A percentile compares a stretch with the other conserved stretches of the same genome.
Conservation (phyloP, 2,888 invertebrate species). For the Pseudoips prasinana region DNA sequence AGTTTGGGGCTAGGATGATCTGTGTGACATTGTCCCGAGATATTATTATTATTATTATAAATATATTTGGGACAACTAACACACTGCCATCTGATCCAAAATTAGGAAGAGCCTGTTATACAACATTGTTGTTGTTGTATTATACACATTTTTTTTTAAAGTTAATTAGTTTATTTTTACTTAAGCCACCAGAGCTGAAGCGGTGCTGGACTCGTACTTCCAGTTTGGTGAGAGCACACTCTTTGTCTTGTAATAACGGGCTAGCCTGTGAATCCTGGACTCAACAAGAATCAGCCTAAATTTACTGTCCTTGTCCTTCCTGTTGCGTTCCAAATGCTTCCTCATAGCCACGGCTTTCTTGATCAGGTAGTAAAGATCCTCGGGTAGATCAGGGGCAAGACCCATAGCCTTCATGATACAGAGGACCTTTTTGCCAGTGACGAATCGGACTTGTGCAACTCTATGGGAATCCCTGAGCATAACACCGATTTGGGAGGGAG, state of each 20-base stretch:
- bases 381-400: slow-evolving; percentile 98
- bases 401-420: slow-evolving; percentile 99
- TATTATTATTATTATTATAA: too few relatives aligned
- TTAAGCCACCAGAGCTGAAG: slow-evolving; percentile 99
- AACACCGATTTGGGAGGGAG: slow-evolving; percentile 99
- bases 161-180: slow-evolving; percentile 71
- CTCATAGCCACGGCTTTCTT: slow-evolving; percentile 99
- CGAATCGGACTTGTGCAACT: slow-evolving; percentile 99
- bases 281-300: slow-evolving; percentile 99
- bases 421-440: slow-evolving; percentile 99
- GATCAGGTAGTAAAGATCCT: slow-evolving; percentile 99
- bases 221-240: slow-evolving; percentile 97
- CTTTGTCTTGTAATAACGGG: slow-evolving; percentile 99
- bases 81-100: too few relatives aligned
- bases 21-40: too few relatives aligned
- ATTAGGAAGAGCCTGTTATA: too few relatives aligned
- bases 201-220: slow-evolving; percentile 99
- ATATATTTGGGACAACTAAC: too few relatives aligned
- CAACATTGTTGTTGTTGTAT: too few relatives aligned
- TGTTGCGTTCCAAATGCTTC: slow-evolving; percentile 99
- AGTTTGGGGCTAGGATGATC: too few relatives aligned
- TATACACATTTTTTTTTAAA: too few relatives aligned
- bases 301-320: slow-evolving; percentile 99
- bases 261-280: slow-evolving; percentile 98
- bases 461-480: slow-evolving; percentile 99